Conservation (phyloP, 2,888 invertebrate genomes). For the Polymixis flavicincta region DNA sequence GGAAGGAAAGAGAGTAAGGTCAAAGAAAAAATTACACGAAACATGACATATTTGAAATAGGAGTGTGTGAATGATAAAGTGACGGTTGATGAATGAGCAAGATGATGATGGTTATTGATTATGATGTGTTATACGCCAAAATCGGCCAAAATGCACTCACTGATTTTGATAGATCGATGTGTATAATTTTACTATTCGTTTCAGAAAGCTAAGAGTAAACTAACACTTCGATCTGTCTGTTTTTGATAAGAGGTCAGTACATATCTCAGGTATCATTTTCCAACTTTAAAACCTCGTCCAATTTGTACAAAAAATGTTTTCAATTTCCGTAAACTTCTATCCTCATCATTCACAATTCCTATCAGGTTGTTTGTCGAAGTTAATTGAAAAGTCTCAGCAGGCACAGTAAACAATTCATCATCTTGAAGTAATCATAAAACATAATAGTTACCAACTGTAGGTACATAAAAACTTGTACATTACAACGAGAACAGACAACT, state of each 20-base stretch:
- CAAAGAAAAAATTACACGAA: not conserved
- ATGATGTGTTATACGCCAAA: not conserved
- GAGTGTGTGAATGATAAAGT: not conserved
- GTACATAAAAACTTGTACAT: slow-evolving; percentile 10
- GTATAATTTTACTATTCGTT: not conserved
- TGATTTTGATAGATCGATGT: not conserved
- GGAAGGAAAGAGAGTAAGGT: not conserved
- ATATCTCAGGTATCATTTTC: not conserved
- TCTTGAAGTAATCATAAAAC: slow-evolving; percentile 26
- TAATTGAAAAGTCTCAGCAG: slow-evolving; percentile 43
- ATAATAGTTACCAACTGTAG: slow-evolving; percentile 8
- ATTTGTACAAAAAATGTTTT: not conserved
- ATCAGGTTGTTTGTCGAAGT: slow-evolving; percentile 6
- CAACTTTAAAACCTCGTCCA: not conserved
- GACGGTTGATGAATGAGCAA: too few relatives aligned
- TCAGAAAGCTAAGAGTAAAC: too few relatives aligned
- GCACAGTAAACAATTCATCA: slow-evolving; percentile 24
- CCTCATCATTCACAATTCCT: slow-evolving; percentile 18
- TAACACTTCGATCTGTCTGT: too few relatives aligned
- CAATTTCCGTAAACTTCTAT: slow-evolving; percentile 1
- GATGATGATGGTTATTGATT: too few relatives aligned
- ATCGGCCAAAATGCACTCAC: not conserved
- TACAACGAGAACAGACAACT: slow-evolving; percentile 5
- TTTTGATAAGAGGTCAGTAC: not conserved
- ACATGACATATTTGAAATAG: not conserved